A percentile compares a stretch with the other conserved stretches of the same genome.
Conservation (phyloP, 2,113 vertebrate species). For the Colius striatus region DNA sequence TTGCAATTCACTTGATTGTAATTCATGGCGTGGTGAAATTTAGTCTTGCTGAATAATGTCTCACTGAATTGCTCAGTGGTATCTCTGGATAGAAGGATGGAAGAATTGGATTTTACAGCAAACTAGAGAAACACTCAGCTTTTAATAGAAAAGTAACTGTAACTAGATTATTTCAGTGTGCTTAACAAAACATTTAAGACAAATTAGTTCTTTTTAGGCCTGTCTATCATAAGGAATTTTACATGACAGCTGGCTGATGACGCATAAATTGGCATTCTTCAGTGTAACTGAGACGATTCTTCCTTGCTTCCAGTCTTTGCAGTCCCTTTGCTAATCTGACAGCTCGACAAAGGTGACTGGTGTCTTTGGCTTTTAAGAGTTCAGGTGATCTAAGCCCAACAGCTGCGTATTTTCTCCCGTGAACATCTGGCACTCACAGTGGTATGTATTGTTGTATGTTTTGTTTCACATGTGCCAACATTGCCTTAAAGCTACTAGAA, state of each 20-base stretch:
- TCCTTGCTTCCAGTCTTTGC: conserved; percentile 54
- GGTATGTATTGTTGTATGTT: conserved; percentile 59
- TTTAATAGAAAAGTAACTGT: background rate
- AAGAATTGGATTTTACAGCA: background rate
- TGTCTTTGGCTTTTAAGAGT: conserved; percentile 51
- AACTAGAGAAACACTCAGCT: background rate
- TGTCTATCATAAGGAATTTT: conserved; percentile 55
- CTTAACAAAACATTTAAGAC: background rate
- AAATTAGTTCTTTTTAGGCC: conserved; percentile 46
- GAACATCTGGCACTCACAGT: conserved; percentile 58
- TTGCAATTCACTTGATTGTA: background rate
- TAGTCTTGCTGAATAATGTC: background rate
- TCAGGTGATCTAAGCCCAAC: conserved; percentile 66
- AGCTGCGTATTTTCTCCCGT: conserved; percentile 56
- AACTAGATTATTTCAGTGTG: conserved; percentile 5
- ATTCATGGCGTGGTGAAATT: background rate
- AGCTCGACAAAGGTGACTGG: conserved; percentile 59
- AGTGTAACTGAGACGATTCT: conserved; percentile 62
- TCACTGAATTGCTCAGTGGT: background rate
- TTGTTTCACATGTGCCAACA: conserved; percentile 47
- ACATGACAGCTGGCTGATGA: conserved; percentile 56
- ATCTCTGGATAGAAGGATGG: background rate
- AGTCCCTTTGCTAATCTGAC: conserved; percentile 63
- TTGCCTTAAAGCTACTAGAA: conserved; percentile 53
- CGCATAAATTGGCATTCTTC: conserved; percentile 68